Percentiles rank a stretch among this genome's conserved stretches.
These are phyloP conservation scores for Dolichopus griseipennis DNA, from an alignment of 2,888 invertebrate species.

Conservation along the genomic window DNA sequence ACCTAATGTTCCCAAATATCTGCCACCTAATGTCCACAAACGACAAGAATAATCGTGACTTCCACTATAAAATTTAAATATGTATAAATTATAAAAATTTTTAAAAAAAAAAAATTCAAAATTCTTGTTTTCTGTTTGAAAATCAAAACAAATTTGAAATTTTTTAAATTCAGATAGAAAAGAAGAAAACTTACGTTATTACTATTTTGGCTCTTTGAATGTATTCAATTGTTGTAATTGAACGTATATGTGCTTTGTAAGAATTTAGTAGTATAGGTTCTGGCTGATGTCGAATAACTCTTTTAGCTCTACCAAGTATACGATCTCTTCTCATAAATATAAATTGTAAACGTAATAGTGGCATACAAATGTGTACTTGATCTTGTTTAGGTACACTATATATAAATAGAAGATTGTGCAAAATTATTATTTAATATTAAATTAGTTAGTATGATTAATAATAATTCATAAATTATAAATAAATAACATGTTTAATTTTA, in stretches of 20 bases:
- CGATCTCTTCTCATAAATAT: slow-evolving; percentile 63
- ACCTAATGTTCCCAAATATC: slow-evolving; percentile 65
- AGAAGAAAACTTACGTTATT: slow-evolving; percentile 49
- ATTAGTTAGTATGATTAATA: too few species aligned
- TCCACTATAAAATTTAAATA: slow-evolving; percentile 41
- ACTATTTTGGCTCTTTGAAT: slow-evolving; percentile 58
- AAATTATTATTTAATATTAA: too few species aligned
- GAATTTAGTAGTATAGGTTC: slow-evolving; percentile 60
- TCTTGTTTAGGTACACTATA: slow-evolving; percentile 33
- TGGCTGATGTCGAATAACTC: slow-evolving; percentile 50
- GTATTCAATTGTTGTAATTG: slow-evolving; percentile 58
- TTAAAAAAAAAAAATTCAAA: neutral
- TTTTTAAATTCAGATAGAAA: neutral
- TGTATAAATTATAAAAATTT: neutral
- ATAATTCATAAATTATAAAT: too few species aligned
- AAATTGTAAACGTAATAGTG: slow-evolving; percentile 55
- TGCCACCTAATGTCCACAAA: slow-evolving; percentile 65
- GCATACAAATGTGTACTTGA: slow-evolving; percentile 51
- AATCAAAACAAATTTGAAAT: neutral
- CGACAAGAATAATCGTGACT: slow-evolving; percentile 65
- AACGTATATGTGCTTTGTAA: slow-evolving; percentile 60
- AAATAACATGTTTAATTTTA: too few species aligned
- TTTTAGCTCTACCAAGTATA: slow-evolving; percentile 59
- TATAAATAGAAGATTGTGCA: too few species aligned
- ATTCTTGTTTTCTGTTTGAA: neutral